phyloP scores from a whole-genome alignment of 2,888 invertebrate species.

The Ectemnius continuus region DNA sequence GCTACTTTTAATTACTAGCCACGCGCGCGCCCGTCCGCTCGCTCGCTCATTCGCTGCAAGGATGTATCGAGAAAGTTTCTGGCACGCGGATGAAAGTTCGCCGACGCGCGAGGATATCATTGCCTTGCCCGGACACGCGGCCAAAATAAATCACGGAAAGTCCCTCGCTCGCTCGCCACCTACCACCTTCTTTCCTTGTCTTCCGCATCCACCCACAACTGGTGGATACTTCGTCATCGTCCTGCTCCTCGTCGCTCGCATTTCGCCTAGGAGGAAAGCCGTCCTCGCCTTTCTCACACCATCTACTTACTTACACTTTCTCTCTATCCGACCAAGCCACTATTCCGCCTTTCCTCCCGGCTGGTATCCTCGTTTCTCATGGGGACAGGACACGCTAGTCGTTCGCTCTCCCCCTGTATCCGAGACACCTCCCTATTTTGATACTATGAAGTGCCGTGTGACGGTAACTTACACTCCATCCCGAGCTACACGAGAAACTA shows the following conservation, averaged over 20 bases:
- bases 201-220: slow-evolving; percentile 9
- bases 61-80: slow-evolving; percentile 67
- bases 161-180: slow-evolving; percentile 42
- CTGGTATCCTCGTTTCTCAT: slow-evolving; percentile 7
- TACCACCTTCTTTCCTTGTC: slow-evolving; percentile 24
- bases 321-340: not conserved
- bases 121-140: slow-evolving; percentile 53
- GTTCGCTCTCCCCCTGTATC: slow-evolving; percentile 2
- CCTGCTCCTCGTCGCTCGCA: not conserved
- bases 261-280: not conserved
- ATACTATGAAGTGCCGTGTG: slow-evolving; percentile 6
- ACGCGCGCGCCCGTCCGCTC: too few relatives aligned
- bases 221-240: not conserved
- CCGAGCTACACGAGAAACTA: not conserved
- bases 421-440: slow-evolving; percentile 9
- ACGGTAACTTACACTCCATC: not conserved
- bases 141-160: slow-evolving; percentile 52
- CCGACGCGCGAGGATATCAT: slow-evolving; percentile 46
- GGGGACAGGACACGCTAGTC: not conserved
- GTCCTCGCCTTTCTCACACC: not conserved
- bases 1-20: slow-evolving; percentile 65
- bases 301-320: slow-evolving; percentile 11
- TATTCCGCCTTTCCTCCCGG: slow-evolving; percentile 14
- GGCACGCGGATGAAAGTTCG: slow-evolving; percentile 44
- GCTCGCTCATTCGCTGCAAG: slow-evolving; percentile 36